phyloP scores from a whole-genome alignment of 2,888 invertebrate species.

The Aplocera efformata region DNA sequence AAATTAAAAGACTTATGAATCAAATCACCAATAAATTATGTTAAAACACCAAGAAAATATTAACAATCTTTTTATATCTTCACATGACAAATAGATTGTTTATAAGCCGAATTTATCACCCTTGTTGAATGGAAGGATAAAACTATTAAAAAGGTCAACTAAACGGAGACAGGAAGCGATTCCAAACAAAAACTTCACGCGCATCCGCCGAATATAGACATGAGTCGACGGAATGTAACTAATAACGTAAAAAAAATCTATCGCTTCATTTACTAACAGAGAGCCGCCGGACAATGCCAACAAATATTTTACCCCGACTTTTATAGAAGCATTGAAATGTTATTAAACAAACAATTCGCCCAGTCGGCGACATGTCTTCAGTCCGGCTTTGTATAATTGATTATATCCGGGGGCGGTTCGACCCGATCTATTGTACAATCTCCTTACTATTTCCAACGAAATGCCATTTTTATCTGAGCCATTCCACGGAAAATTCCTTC shows the following conservation, averaged over 20 bases:
- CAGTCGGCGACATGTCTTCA: conserved; percentile 69
- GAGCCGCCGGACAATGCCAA: conserved; percentile 55
- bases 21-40: conserved; percentile 20
- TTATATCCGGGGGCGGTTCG: conserved; percentile 76
- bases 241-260: conserved; percentile 54
- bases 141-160: conserved; percentile 60
- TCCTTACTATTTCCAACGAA: conserved; percentile 47
- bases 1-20: conserved; percentile 8
- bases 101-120: conserved; percentile 62
- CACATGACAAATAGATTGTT: conserved; percentile 35
- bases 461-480: conserved; percentile 64
- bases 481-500: conserved; percentile 66
- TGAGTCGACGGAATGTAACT: conserved; percentile 53
- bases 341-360: conserved; percentile 81
- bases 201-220: conserved; percentile 68
- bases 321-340: conserved; percentile 69
- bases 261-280: conserved; percentile 66
- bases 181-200: conserved; percentile 59
- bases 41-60: conserved; percentile 12
- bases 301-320: conserved; percentile 71
- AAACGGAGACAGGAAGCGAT: conserved; percentile 59
- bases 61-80: conserved; percentile 2
- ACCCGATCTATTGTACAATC: conserved; percentile 54
- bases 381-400: conserved; percentile 72
- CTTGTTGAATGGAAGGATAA: conserved; percentile 50